phyloP scores from a whole-genome alignment of 2,888 invertebrate species.

The Diplazon laetatorius region DNA sequence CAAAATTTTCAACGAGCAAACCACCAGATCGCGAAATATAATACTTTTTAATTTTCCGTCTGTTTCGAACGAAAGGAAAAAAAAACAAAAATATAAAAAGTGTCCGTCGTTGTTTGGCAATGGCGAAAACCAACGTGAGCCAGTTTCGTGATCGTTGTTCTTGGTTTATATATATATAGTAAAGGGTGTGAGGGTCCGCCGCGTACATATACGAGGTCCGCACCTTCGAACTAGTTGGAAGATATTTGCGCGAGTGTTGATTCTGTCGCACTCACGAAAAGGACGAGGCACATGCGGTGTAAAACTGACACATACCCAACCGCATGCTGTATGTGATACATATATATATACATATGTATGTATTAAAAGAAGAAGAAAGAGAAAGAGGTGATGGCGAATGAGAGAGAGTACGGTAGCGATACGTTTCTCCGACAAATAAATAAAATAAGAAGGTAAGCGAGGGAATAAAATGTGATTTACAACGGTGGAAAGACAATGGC shows the following conservation, averaged over 20 bases:
- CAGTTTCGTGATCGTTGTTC: conserved; percentile 34
- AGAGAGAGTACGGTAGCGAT: conserved; percentile 79
- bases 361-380: conserved; percentile 6
- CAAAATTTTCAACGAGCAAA: background rate
- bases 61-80: background rate
- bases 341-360: background rate
- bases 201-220: background rate
- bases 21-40: background rate
- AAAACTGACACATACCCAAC: conserved; percentile 8
- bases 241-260: conserved; percentile 24
- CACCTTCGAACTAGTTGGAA: conserved; percentile 30
- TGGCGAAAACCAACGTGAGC: conserved; percentile 28
- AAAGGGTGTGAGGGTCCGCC: conserved; percentile 20
- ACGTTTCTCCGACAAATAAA: conserved; percentile 82
- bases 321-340: background rate
- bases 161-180: background rate
- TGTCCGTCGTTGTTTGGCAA: background rate
- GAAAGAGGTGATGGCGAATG: conserved; percentile 46
- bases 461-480: conserved; percentile 83
- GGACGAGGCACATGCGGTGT: conserved; percentile 26
- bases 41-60: background rate
- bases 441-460: conserved; percentile 82
- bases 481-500: conserved; percentile 82
- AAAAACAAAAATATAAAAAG: conserved; percentile 1
- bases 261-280: conserved; percentile 29